phyloP scores from a whole-genome alignment of 2,888 invertebrate genomes.

The Ectropis crepuscularia region DNA sequence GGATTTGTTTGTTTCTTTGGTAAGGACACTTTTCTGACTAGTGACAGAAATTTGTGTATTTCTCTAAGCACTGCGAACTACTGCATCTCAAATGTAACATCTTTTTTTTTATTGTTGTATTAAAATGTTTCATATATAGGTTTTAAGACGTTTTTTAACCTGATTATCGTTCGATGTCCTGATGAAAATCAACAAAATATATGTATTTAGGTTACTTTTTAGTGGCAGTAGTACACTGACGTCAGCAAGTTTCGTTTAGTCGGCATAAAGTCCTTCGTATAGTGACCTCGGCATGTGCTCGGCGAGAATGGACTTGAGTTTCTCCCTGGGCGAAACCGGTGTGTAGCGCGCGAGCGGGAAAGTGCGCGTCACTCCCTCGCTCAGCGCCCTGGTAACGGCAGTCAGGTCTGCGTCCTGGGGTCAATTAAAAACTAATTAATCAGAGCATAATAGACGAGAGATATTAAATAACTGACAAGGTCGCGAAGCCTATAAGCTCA shows the following conservation, averaged over 20 bases:
- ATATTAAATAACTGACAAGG: constrained; percentile 21
- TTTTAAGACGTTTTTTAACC: too few relatives aligned
- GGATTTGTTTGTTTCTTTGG: too few relatives aligned
- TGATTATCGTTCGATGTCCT: too few relatives aligned
- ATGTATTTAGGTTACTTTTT: neutral
- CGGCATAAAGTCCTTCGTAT: constrained; percentile 90
- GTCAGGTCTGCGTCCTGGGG: constrained; percentile 90
- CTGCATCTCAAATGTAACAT: too few relatives aligned
- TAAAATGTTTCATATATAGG: too few relatives aligned
- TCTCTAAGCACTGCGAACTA: too few relatives aligned
- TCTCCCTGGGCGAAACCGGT: constrained; percentile 91
- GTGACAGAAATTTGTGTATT: too few relatives aligned
- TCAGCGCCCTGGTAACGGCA: constrained; percentile 90
- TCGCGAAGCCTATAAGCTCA: constrained; percentile 11
- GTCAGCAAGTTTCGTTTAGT: constrained; percentile 56
- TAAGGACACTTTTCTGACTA: too few relatives aligned
- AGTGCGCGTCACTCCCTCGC: constrained; percentile 91
- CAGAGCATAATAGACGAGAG: constrained; percentile 24
- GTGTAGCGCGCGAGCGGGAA: constrained; percentile 94
- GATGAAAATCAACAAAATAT: too few relatives aligned
- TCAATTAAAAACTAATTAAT: constrained; percentile 47
- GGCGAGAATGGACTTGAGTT: constrained; percentile 91
- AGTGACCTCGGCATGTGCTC: constrained; percentile 92
- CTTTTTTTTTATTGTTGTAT: too few relatives aligned
- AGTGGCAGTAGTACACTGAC: neutral